These are phyloP conservation scores for Charina bottae DNA, from an alignment of 2,113 vertebrate species.

Conservation along the genomic window DNA sequence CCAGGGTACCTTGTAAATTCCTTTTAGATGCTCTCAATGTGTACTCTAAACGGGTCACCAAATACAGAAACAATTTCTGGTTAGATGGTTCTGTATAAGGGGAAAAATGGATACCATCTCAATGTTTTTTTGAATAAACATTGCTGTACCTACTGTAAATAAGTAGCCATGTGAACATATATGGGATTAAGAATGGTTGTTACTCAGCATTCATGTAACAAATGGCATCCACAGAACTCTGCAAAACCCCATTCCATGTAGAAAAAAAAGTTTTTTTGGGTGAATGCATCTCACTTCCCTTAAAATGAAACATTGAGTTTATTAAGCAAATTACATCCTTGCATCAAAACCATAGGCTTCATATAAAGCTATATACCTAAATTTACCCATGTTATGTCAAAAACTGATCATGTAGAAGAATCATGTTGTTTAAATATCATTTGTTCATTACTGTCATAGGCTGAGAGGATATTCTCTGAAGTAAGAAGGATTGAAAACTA, in stretches of 20 bases:
- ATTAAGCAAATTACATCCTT: not conserved
- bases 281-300: not conserved
- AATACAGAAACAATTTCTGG: not conserved
- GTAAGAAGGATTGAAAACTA: constrained; percentile 95
- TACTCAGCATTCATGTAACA: not conserved
- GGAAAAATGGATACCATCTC: too few relatives aligned
- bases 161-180: too few relatives aligned
- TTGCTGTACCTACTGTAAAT: not conserved
- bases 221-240: not conserved
- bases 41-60: not conserved
- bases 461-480: constrained; percentile 95
- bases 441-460: constrained; percentile 73
- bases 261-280: not conserved
- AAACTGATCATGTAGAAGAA: not conserved
- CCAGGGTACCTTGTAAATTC: not conserved
- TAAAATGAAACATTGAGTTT: not conserved
- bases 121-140: not conserved
- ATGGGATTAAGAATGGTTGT: not conserved
- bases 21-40: not conserved
- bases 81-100: not conserved
- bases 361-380: too few relatives aligned
- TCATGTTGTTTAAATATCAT: not conserved
- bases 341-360: not conserved
- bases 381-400: too few relatives aligned
- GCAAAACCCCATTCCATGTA: not conserved